phyloP scores from a whole-genome alignment of 2,797 vertebrate species.

The Sebastes itinus region DNA sequence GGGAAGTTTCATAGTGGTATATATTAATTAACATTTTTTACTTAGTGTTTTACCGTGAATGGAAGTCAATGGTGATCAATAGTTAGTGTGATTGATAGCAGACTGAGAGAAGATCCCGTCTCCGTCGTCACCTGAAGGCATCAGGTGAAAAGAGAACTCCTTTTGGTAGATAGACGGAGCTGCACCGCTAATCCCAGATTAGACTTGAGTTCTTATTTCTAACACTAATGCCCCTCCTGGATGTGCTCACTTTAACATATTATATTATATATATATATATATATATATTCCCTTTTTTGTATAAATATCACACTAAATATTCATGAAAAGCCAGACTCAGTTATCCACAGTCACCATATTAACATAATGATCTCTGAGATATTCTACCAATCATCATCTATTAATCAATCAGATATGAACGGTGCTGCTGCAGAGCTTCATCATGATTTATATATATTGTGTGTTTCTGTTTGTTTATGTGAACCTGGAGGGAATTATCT shows the following conservation, averaged over 20 bases:
- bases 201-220: constrained; percentile 73
- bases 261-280: too few species aligned
- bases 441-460: not conserved
- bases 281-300: too few species aligned
- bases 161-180: constrained; percentile 69
- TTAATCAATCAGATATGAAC: not conserved
- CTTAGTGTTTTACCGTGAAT: too few species aligned
- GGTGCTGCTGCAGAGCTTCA: not conserved
- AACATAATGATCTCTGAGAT: not conserved
- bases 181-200: constrained; percentile 79
- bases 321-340: too few species aligned
- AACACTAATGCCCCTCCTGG: constrained; percentile 72
- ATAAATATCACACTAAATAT: too few species aligned
- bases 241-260: constrained; percentile 37
- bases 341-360: too few species aligned
- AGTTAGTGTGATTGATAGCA: not conserved
- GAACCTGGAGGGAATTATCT: constrained; percentile 9
- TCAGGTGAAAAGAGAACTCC: constrained; percentile 78
- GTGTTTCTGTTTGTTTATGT: not conserved
- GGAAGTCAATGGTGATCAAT: not conserved
- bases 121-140: constrained; percentile 31
- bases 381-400: too few species aligned
- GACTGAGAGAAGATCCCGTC: not conserved
- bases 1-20: too few species aligned
- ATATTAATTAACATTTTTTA: too few species aligned